These are phyloP conservation scores for Eulemur albifrons DNA, from an alignment of 2,797 vertebrate species.

Conservation along the genomic window DNA sequence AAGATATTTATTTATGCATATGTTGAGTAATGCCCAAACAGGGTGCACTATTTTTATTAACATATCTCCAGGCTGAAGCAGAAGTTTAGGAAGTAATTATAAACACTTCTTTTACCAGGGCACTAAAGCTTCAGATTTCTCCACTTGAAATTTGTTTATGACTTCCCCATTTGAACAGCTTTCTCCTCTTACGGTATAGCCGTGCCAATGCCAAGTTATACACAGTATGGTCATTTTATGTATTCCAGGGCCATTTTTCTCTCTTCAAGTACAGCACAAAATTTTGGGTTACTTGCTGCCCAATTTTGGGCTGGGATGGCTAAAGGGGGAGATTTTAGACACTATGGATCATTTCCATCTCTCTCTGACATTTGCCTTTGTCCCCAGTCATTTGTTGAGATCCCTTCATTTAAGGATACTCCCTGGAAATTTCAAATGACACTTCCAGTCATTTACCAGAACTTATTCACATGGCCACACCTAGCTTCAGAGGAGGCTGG, in stretches of 20 bases:
- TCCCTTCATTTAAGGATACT: neutral
- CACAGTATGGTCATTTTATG: no score
- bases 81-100: neutral
- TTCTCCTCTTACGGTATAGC: neutral
- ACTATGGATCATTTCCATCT: neutral
- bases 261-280: neutral
- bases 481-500: neutral
- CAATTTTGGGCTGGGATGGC: neutral
- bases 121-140: neutral
- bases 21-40: neutral
- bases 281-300: neutral
- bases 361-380: neutral
- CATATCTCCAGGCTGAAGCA: neutral
- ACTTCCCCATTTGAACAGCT: neutral
- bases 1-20: neutral
- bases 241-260: neutral
- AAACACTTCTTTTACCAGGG: neutral
- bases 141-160: neutral
- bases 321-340: neutral
- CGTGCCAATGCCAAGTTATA: neutral
- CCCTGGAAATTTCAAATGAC: neutral
- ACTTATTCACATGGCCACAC: neutral
- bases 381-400: neutral
- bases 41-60: neutral
- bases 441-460: neutral